Conservation (phyloP, 2,113 vertebrate species). For the Lynx canadensis region DNA sequence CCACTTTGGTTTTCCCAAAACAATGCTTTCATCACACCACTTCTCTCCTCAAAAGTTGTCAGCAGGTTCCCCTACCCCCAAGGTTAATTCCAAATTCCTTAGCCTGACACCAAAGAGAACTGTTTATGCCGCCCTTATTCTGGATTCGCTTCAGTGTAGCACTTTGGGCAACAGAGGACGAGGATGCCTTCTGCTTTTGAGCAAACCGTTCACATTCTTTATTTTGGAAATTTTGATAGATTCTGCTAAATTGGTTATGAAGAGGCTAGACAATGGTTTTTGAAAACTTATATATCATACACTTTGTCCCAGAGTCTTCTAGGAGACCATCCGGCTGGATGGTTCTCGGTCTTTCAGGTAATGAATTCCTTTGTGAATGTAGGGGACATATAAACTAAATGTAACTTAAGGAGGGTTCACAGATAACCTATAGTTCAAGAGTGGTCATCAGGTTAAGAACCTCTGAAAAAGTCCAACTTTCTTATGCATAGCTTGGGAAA, state of each 20-base stretch:
- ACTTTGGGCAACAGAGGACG: background rate
- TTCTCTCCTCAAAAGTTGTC: background rate
- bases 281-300: background rate
- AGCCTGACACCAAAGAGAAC: background rate
- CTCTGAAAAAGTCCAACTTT: background rate
- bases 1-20: background rate
- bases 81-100: background rate
- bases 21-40: background rate
- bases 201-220: background rate
- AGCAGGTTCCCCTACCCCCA: no score
- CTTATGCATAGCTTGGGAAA: background rate
- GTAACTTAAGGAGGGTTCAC: background rate
- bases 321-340: background rate
- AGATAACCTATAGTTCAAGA: background rate
- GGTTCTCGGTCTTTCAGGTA: background rate
- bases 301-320: background rate
- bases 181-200: background rate
- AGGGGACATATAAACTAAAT: background rate
- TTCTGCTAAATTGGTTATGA: background rate
- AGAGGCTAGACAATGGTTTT: background rate
- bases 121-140: background rate
- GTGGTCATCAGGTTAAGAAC: background rate
- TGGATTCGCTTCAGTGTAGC: background rate
- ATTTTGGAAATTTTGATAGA: background rate
- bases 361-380: background rate